Conservation (phyloP, 1,140 invertebrate species). For the Andrena cerasifolii region DNA sequence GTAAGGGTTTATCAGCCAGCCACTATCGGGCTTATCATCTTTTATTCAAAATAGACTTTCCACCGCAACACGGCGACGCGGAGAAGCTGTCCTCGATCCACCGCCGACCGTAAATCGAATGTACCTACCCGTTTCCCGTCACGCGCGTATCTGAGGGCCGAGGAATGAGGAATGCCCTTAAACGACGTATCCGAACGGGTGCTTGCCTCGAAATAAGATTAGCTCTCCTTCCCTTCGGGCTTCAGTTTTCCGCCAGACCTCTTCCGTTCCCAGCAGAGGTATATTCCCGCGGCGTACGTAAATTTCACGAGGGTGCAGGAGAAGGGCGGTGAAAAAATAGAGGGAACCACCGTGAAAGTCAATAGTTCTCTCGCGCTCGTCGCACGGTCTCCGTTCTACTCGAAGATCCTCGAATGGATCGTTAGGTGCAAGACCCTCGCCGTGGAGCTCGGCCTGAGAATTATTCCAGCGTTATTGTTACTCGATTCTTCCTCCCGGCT, state of each 20-base stretch:
- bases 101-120: not conserved
- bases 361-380: not conserved
- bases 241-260: conserved; percentile 14
- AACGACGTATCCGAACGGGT: not conserved
- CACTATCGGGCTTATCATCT: conserved; percentile 35
- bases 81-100: not conserved
- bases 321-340: not conserved
- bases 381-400: not conserved
- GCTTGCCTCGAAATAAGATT: conserved; percentile 26
- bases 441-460: too few species aligned
- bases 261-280: not conserved
- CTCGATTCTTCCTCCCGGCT: too few species aligned
- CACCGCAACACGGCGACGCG: too few species aligned
- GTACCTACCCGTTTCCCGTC: not conserved
- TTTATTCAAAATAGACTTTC: conserved; percentile 25
- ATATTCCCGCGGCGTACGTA: conserved; percentile 6
- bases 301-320: conserved; percentile 1
- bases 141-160: not conserved
- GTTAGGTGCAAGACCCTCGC: not conserved
- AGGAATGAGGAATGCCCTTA: not conserved
- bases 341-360: not conserved
- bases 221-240: not conserved
- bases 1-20: conserved; percentile 11
- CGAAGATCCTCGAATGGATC: conserved; percentile 1
- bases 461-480: too few species aligned